phyloP scores from a whole-genome alignment of 1,140 invertebrate genomes.

The silkworm (Bombyx mori) region DNA sequence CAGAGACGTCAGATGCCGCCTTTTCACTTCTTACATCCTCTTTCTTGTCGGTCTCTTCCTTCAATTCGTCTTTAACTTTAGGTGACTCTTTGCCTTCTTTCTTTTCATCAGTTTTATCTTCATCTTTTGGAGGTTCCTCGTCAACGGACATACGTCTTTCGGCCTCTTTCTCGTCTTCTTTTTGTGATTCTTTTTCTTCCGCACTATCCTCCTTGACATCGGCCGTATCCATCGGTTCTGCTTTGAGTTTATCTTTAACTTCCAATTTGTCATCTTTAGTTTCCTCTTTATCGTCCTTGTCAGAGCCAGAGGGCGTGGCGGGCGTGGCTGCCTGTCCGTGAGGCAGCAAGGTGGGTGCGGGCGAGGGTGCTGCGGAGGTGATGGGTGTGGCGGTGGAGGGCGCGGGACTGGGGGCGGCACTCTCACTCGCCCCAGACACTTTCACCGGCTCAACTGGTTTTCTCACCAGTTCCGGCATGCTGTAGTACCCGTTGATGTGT shows the following conservation, averaged over 20 bases:
- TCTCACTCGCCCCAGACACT: conserved; percentile 62
- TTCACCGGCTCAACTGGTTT: conserved; percentile 83
- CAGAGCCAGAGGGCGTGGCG: conserved; percentile 38
- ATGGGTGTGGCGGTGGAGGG: conserved; percentile 66
- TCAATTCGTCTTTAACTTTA: conserved; percentile 57
- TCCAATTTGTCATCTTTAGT: conserved; percentile 69
- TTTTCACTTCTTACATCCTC: conserved; percentile 71
- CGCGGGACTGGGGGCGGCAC: conserved; percentile 81
- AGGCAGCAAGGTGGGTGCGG: conserved; percentile 48
- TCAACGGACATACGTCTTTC: conserved; percentile 44
- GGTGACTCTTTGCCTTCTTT: conserved; percentile 48
- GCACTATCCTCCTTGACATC: conserved; percentile 55
- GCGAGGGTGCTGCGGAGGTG: conserved; percentile 57
- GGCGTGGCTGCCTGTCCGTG: conserved; percentile 29
- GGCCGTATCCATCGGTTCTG: conserved; percentile 59
- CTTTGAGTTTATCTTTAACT: conserved; percentile 64
- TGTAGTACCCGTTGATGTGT: conserved; percentile 97
- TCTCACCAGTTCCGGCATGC: conserved; percentile 93
- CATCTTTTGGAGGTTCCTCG: conserved; percentile 45
- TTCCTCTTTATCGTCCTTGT: conserved; percentile 64
- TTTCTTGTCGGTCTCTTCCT: conserved; percentile 55
- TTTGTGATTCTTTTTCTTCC: conserved; percentile 36
- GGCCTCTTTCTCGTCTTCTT: conserved; percentile 39
- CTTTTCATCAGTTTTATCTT: conserved; percentile 66
- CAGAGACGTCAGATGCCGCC: conserved; percentile 58